phyloP scores from a whole-genome alignment of 2,113 vertebrate species.

The Pungitius pungitius region DNA sequence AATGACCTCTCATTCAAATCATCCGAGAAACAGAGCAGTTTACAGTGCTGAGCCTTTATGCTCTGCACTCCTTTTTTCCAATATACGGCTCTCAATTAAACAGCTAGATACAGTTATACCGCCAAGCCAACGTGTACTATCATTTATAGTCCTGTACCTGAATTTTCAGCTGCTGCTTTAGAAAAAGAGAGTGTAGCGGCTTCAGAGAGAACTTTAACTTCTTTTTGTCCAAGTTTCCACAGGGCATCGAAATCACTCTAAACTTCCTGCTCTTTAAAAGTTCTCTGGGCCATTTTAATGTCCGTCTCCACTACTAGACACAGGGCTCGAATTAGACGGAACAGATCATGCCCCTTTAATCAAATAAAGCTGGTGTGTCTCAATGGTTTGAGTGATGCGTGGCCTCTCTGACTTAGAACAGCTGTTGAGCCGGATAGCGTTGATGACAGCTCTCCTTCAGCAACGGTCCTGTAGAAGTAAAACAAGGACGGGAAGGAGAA shows the following conservation, averaged over 20 bases:
- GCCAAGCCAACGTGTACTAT: constrained; percentile 6
- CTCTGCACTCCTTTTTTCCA: constrained; percentile 2
- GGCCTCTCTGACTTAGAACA: constrained; percentile 44
- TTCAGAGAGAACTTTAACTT: constrained; percentile 25
- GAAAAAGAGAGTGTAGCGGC: constrained; percentile 15
- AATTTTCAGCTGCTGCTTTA: constrained; percentile 17
- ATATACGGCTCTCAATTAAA: constrained; percentile 18
- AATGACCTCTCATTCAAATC: constrained; percentile 3
- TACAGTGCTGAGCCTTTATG: background rate
- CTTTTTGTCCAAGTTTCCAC: constrained; percentile 29
- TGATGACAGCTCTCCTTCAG: constrained; percentile 56
- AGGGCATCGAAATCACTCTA: constrained; percentile 29
- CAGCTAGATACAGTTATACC: constrained; percentile 1
- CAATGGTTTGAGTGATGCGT: constrained; percentile 40
- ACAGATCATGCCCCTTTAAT: constrained; percentile 49
- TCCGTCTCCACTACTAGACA: constrained; percentile 17
- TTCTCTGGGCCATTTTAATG: constrained; percentile 16
- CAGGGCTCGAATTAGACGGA: constrained; percentile 41
- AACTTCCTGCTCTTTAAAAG: constrained; percentile 27
- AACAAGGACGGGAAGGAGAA: constrained; percentile 23
- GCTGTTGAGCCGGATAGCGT: constrained; percentile 48
- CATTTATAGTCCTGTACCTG: constrained; percentile 2
- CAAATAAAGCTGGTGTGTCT: constrained; percentile 50
- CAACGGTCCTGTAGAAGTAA: constrained; percentile 35
- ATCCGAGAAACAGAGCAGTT: constrained; percentile 14